Evolutionary conservation across 2,113 vertebrate species (phyloP), one percentile per base, ranked within the genome.

Genomic region (Tylochromis polylepis): DNA sequence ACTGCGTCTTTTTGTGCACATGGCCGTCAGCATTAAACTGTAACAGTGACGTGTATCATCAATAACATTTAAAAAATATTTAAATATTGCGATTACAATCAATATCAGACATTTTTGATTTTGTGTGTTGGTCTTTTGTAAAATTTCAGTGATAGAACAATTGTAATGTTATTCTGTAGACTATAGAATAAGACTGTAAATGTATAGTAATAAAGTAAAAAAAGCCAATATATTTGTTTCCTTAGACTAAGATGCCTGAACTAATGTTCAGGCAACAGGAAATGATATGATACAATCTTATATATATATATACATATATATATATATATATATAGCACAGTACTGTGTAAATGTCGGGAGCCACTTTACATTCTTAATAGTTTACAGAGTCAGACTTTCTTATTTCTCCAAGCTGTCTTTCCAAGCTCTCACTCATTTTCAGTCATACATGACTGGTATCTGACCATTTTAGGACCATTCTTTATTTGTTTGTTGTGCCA

Each of bases 11-110:
- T 46, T 46, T 27, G 2, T 27, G 41, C 67, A 72, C 24, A 41
- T 72, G 65, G n/a, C 0, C 0, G 8, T 9, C 36, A 24, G 14
- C 41, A 72, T 72, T 18, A 46, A 72, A 46, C 67, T 18, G 38
- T 10, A 72, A 72, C 41, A 72, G 2, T 38, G 60, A 65, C 0
- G 11, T 72, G 38, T 72, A 72, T 46, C 41, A 4, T 46, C 24
- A 46, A 46, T 46, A 46, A 18, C n/a, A 18, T 18, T 2, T 46
- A 46, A 4, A 0, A 27, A 0, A 7, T 11, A 72, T 72, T 72
- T 27, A 49, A 72, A 18, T 51, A 51, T 51, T 18, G 6, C 4
- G 5, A 6, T 46, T 46, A 15, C 14, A 6, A 51, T 51, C 49
- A 8, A 18, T 51, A 16, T 2, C 6, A 51, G 6, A 18, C 15